Evolutionary conservation across 2,797 vertebrate species (phyloP), one percentile per base, ranked within the genome.

Genomic region (Sphenodon punctatus): DNA sequence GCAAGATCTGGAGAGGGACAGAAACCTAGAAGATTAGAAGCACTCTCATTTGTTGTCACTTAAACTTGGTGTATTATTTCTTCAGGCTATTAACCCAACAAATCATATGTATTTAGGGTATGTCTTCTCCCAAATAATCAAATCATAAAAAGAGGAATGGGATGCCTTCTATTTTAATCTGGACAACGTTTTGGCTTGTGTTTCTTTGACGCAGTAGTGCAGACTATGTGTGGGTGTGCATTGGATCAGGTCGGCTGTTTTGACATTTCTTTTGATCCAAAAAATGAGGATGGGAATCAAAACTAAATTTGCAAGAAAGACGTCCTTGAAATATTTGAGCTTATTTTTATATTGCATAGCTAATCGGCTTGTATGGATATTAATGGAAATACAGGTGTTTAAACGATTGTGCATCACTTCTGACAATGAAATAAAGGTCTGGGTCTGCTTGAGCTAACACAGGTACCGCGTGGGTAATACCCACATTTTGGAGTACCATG

Each of bases 361-460:
- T 85, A 53, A 67, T 84, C 48, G 55, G 41, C 51, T 74, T 32
- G 56, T 36, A 5, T 69, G 86, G 77, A 84, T 79, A 63, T 73
- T 72, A 75, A 76, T 38, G 79, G 84, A 79, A 87, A 81, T 43
- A 71, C 63, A 83, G 23, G 74, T 79, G 73, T n/a, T 58, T 80
- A 81, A 83, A 73, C 0, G 0, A 84, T 81, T 76, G 20, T 22
- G 30, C 19, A 56, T 22, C 10, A 34, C 30, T 11, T 34, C 32
- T 34, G 30, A n/a, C n/a, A n/a, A n/a, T n/a, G n/a, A n/a, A n/a
- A n/a, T n/a, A n/a, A n/a, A n/a, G n/a, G n/a, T n/a, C n/a, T n/a
- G n/a, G n/a, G n/a, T n/a, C n/a, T n/a, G n/a, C n/a, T n/a, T n/a
- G n/a, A n/a, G n/a, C n/a, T n/a, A n/a, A n/a, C n/a, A n/a, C n/a